phyloP scores from a whole-genome alignment of 2,888 invertebrate genomes.

The Agrotis clavis region DNA sequence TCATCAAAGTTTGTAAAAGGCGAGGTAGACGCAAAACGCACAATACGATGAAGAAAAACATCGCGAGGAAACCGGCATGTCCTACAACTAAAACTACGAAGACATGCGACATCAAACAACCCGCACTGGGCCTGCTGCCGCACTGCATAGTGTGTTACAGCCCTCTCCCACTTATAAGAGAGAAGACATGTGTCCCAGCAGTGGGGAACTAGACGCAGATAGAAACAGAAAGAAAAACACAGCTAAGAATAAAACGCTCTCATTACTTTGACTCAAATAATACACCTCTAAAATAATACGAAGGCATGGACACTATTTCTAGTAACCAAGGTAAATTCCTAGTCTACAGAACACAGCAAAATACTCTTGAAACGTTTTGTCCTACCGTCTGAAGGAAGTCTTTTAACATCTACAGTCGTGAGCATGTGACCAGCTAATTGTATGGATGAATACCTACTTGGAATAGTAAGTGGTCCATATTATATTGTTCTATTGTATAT shows the following conservation, averaged over 20 bases:
- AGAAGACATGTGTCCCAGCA: too few species aligned
- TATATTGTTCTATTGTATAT: constrained; percentile 26
- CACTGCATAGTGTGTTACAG: too few species aligned
- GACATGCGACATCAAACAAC: too few species aligned
- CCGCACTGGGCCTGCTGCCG: too few species aligned
- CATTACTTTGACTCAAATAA: neutral
- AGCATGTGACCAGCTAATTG: constrained; percentile 33
- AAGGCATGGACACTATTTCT: neutral
- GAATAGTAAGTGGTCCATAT: constrained; percentile 40
- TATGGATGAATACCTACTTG: constrained; percentile 19
- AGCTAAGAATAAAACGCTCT: neutral
- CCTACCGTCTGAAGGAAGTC: constrained; percentile 14
- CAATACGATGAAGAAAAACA: neutral
- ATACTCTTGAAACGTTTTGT: constrained; percentile 26
- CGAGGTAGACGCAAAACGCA: too few species aligned
- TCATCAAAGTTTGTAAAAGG: neutral
- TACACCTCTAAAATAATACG: neutral
- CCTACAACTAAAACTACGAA: too few species aligned
- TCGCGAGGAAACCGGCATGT: too few species aligned
- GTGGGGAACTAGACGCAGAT: too few species aligned
- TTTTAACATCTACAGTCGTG: constrained; percentile 22
- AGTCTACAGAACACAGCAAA: neutral
- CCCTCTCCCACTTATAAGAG: too few species aligned
- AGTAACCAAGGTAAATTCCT: constrained; percentile 10
- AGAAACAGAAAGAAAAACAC: too few species aligned